Base-by-base conservation (phyloP, 2,888 invertebrate species). In the Caradrina clavipalpis region DNA sequence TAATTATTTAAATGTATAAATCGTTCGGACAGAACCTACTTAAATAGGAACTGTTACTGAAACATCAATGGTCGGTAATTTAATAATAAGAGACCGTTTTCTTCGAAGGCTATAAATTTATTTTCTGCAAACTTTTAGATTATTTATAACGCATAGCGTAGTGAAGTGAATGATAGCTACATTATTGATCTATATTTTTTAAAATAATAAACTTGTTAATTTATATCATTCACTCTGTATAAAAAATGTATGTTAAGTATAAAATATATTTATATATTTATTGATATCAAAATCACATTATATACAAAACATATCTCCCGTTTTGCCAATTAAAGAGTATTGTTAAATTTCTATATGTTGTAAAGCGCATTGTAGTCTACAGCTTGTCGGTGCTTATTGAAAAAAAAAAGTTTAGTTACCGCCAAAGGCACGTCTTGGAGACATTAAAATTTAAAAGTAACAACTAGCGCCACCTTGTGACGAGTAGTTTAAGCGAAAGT, bases 241-340 rank as follows among this genome's bases (percentile, higher is more conserved):
- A 47, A 51, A 31, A 76, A 49, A 26, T 53, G 39, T 56, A 59
- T 70, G 21, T 42, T 69, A 71, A 58, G 49, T 60, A 49, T 68
- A 60, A 65, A 68, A 69, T 68, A 65, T 45, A 73, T 78, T 4
- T 31, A 76, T 65, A 61, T 75, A 71, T 73, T 66, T 68, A 62
- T 63, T 75, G 66, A 73, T 69, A 74, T 76, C 67, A 64, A 76
- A 77, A 80, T 67, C 73, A 68, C 72, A 58, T 78, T 81, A 68
- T 71, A 86, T 87, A 88, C 84, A 78, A 87, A 83, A 92, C 91
- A 93, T 93, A 94, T 95, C 96, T 96, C 96, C 96, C 96, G 91
- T 95, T 94, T 94, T 94, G 95, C 95, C 96, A 96, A 96, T 96
- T 96, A 96, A 89, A 83, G 88, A 85, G 82, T 86, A 85, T 86